Conservation (phyloP, 2,113 vertebrate species). For the Tyto alba region DNA sequence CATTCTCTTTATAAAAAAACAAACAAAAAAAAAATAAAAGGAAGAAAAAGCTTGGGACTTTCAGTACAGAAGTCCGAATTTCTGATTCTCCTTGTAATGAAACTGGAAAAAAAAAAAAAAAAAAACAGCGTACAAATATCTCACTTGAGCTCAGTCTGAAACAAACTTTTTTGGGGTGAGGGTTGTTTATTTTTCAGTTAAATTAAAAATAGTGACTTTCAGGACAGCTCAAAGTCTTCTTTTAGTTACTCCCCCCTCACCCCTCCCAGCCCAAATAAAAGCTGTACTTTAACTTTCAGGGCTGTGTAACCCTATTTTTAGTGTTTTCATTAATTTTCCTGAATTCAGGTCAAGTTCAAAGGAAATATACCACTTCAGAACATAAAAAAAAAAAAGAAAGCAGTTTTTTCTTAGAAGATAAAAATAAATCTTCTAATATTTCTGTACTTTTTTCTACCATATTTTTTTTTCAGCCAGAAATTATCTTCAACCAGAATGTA, state of each 20-base stretch:
- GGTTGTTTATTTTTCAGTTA: neutral
- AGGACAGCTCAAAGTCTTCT: neutral
- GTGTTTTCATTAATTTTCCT: neutral
- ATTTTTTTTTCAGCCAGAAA: neutral
- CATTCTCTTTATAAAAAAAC: neutral
- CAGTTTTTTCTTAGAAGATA: neutral
- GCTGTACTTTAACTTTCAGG: neutral
- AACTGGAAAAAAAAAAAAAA: neutral
- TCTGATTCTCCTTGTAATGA: neutral
- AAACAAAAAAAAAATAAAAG: neutral
- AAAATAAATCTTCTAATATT: conserved; percentile 2
- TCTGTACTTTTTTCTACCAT: neutral
- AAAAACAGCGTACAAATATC: neutral
- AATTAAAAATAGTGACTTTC: neutral
- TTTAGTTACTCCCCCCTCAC: too few relatives aligned
- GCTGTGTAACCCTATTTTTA: neutral
- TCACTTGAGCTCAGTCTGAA: neutral
- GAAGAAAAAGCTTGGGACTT: neutral
- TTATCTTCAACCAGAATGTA: neutral
- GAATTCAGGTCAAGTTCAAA: conserved; percentile 36
- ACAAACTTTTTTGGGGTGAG: neutral
- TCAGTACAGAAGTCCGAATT: neutral
- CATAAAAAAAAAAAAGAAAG: too few relatives aligned
- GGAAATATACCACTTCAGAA: neutral
- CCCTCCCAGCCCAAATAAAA: neutral